Base-by-base conservation (phyloP, 1,140 invertebrate species). In the Spodoptera frugiperda region DNA sequence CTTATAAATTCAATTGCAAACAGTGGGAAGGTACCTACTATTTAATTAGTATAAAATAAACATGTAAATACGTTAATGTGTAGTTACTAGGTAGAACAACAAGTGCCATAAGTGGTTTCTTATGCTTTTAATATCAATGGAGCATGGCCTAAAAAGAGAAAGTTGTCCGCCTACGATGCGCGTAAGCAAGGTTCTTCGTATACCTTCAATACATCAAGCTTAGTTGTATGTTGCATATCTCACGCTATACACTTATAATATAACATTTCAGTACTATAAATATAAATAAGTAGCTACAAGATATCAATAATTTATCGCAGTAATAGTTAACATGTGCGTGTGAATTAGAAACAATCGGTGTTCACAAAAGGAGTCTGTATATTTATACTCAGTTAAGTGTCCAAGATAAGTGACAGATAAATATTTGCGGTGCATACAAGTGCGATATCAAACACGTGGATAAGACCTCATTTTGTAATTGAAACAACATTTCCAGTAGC, bases 101-200 rank as follows among this genome's bases (percentile, higher is more conserved):
- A 14, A 51, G n/a, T n/a, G 49, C n/a, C 14, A 49, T 55, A 71
- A 44, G 49, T 55, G 2, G 30, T 14, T 15, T 5, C 10, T 21
- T 44, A 55, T 49, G 51, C 8, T 70, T 39, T 39, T 55, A 55
- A 44, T 73, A 59, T 48, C 54, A 48, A 55, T 44, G 55, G 17
- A 49, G 55, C 44, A 48, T 49, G 53, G 51, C 21, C 15, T 75
- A 61, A 25, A 83, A 89, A 92, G 87, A 87, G 90, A 91, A 91
- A 91, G 91, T 91, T 88, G 91, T 87, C 88, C 84, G 87, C 88
- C 88, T 87, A 87, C 87, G 81, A 80, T 78, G 81, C 80, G 65
- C 78, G 82, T 79, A 85, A 84, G 71, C 85, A 90, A 82, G 77
- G 84, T 79, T 89, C 87, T 86, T 65, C 48, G 39, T 63, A 48